Base-by-base conservation (phyloP, 2,113 vertebrate genomes). In the Rhadina sibilatrix region DNA sequence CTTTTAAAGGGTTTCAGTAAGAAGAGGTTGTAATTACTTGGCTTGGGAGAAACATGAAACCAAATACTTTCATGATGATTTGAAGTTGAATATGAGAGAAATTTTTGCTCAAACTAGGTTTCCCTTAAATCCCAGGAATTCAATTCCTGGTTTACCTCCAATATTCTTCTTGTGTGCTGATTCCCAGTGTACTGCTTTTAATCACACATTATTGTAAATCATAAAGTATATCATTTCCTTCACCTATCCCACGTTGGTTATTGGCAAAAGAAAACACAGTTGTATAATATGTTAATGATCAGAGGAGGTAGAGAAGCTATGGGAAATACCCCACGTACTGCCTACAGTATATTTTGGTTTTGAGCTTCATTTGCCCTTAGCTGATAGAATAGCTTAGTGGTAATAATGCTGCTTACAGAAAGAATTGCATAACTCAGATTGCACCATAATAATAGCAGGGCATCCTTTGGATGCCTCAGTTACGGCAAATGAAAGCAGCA, bases 11-110 rank as follows among this genome's bases (percentile, higher is more conserved):
- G 56, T 71, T 96, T 96, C 87, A 76, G 24, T 93, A 94, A 94
- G 84, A 97, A 89, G 74, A 87, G 94, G 33, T 96, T 23, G 4
- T 96, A 95, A 94, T 97, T 97, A 93, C 87, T 96, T 65, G 82
- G 71, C 54, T 96, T 85, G 82, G 92, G 84, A 83, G 80, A 95
- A 92, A 94, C 89, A 74, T 82, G 94, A 97, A 96, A 96, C 83
- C 94, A 96, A 94, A 93, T 97, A 89, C 94, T 93, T 97, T 95
- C 56, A 52, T 74, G 93, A 90, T 97, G 93, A 96, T 93, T 64
- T 97, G 96, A 93, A 90, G 93, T 85, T 87, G 83, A 97, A 86
- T 90, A 82, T 90, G 75, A 95, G 52, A 79, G 70, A 88, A 88
- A 60, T 50, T 97, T 76, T 88, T 96, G 57, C 40, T 94, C 90